These are phyloP conservation scores for Dermatemys mawii DNA, from an alignment of 2,113 vertebrate genomes.

Conservation along the genomic window DNA sequence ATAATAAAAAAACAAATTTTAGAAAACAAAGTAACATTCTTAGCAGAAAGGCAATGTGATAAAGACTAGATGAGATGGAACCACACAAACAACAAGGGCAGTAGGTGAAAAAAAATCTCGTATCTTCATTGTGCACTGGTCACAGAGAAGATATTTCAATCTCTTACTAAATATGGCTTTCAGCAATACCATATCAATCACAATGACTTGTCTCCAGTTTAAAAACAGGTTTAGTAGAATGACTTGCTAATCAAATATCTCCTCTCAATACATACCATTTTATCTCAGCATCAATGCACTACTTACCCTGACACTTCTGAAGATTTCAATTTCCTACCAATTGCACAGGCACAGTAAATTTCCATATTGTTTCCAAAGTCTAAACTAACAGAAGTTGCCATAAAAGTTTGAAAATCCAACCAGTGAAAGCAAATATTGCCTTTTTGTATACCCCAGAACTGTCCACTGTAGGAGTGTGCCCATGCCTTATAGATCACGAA, in stretches of 20 bases:
- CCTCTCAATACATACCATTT: slow-evolving; percentile 67
- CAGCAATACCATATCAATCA: slow-evolving; percentile 61
- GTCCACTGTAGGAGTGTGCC: background rate
- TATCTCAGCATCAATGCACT: slow-evolving; percentile 62
- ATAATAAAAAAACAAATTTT: background rate
- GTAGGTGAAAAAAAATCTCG: background rate
- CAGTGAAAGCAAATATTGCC: background rate
- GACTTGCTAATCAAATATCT: slow-evolving; percentile 64
- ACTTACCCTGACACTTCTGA: background rate
- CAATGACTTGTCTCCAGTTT: slow-evolving; percentile 57
- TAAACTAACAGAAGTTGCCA: slow-evolving; percentile 18
- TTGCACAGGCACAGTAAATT: slow-evolving; percentile 14
- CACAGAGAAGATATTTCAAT: slow-evolving; percentile 53
- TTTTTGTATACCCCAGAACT: slow-evolving; percentile 3
- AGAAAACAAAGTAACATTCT: background rate
- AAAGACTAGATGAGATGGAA: background rate
- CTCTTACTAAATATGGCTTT: slow-evolving; percentile 64
- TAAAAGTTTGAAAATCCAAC: background rate
- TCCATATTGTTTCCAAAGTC: background rate
- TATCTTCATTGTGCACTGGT: slow-evolving; percentile 38
- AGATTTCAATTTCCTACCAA: slow-evolving; percentile 12
- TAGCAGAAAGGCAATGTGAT: background rate
- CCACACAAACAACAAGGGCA: background rate
- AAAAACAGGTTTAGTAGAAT: slow-evolving; percentile 72
- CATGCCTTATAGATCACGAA: background rate